phyloP scores from a whole-genome alignment of 2,797 vertebrate species.

The Hypotaenidia okinawae region DNA sequence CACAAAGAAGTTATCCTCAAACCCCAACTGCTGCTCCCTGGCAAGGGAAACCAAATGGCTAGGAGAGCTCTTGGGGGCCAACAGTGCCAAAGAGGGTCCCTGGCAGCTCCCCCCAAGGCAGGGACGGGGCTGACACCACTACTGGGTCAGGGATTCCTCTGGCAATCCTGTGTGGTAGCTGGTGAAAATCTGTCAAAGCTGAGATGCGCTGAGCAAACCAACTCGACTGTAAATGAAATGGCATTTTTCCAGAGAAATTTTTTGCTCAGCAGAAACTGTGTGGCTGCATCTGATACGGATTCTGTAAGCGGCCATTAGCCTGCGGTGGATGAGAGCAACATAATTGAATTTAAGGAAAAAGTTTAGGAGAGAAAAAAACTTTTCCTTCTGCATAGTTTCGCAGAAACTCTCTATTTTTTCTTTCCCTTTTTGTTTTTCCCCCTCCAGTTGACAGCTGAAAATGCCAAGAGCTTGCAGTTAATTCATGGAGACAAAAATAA shows the following conservation, averaged over 20 bases:
- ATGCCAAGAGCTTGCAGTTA: not conserved
- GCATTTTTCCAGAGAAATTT: conserved; percentile 33
- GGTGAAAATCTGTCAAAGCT: not conserved
- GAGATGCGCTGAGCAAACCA: not conserved
- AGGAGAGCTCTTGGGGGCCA: not conserved
- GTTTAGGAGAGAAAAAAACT: not conserved
- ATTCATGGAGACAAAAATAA: not conserved
- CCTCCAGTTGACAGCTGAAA: not conserved
- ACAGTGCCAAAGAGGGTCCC: not conserved
- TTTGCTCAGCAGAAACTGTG: conserved; percentile 29
- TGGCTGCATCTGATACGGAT: conserved; percentile 17
- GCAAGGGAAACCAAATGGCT: not conserved
- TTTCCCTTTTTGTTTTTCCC: not conserved
- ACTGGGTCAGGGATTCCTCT: not conserved
- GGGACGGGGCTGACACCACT: too few species aligned
- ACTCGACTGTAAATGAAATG: not conserved
- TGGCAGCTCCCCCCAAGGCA: fast-evolving
- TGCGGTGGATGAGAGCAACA: not conserved
- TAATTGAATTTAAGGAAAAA: conserved; percentile 51
- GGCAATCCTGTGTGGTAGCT: not conserved
- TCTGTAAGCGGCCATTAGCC: conserved; percentile 40
- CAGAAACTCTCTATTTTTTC: not conserved
- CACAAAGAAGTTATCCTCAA: not conserved
- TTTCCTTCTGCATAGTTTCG: conserved; percentile 24
- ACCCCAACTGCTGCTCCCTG: not conserved